phyloP scores from a whole-genome alignment of 2,797 vertebrate genomes.

The Brachymystax lenok region DNA sequence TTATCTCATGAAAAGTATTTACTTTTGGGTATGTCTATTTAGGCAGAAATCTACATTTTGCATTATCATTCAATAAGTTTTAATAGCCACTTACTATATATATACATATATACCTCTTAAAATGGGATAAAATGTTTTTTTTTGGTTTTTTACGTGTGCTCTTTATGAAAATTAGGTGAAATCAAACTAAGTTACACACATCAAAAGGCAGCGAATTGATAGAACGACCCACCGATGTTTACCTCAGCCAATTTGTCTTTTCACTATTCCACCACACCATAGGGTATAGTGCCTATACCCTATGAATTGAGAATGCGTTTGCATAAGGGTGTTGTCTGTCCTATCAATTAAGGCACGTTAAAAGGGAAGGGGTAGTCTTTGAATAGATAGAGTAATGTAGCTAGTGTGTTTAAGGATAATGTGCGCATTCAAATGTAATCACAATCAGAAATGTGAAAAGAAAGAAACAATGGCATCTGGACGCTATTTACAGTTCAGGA shows the following conservation, averaged over 20 bases:
- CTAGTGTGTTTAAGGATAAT: neutral
- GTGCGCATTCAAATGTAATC: constrained; percentile 1
- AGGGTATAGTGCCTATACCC: neutral
- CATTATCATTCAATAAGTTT: no score
- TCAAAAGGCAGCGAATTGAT: no score
- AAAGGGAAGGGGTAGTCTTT: neutral
- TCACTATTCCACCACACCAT: neutral
- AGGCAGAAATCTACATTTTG: no score
- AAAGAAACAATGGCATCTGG: constrained; percentile 7
- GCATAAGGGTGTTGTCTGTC: neutral
- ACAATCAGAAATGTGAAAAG: constrained; percentile 9
- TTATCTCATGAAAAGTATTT: no score
- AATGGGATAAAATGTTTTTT: no score
- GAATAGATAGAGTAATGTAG: neutral
- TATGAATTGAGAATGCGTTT: neutral
- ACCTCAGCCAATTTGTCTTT: neutral
- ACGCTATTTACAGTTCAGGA: neutral
- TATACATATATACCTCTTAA: no score
- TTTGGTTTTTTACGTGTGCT: no score
- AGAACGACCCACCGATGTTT: neutral
- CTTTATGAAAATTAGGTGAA: no score
- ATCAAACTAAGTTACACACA: no score
- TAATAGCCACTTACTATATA: no score
- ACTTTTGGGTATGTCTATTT: no score
- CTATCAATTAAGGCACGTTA: neutral